Evolutionary conservation across 2,113 vertebrate species (phyloP), one percentile per base, ranked within the genome.

Genomic region (Prionailurus viverrinus): DNA sequence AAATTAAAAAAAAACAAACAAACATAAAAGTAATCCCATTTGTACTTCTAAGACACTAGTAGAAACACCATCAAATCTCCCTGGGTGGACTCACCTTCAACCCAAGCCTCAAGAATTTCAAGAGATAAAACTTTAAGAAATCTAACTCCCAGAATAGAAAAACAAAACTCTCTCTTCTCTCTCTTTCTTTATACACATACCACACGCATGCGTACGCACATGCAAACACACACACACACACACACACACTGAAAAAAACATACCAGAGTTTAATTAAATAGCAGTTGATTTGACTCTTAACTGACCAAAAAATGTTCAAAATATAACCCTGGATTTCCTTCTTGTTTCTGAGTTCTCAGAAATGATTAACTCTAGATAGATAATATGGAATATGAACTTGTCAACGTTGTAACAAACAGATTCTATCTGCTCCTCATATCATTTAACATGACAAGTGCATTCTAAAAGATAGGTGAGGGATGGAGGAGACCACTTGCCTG

Each of bases 181-280:
- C 33, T 2, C 5, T 65, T 12, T 73, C 51, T 51, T 51, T 58
- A 58, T 58, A 58, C 55, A 58, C 18, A 19, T 21, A 21, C 55
- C 6, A 58, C 18, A 58, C 1, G 4, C 55, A 55, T 0, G 18
- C 6, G 1, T 18, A 55, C 0, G 6, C 1, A 19, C 55, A 55
- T 0, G 6, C 58, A 79, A 23, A 79, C 16, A n/a, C 39, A 76
- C 7, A 48, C 29, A 89, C 31, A 66, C 9, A 65, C 53, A 63
- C 18, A 36, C 13, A 71, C 5, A 36, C 23, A 84, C 25, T 41
- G 61, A 1, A 68, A 19, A 51, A 51, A 13, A 16, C 5, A 69
- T 16, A 36, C 11, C 14, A 66, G 29, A 31, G 21, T 76, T 74
- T 51, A 69, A 29, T n/a, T 71, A 68, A 68, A 33, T 11, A 82